Evolutionary conservation across 2,113 vertebrate species (phyloP), one percentile per base, ranked within the genome.

Genomic region (Shinisaurus crocodilurus): DNA sequence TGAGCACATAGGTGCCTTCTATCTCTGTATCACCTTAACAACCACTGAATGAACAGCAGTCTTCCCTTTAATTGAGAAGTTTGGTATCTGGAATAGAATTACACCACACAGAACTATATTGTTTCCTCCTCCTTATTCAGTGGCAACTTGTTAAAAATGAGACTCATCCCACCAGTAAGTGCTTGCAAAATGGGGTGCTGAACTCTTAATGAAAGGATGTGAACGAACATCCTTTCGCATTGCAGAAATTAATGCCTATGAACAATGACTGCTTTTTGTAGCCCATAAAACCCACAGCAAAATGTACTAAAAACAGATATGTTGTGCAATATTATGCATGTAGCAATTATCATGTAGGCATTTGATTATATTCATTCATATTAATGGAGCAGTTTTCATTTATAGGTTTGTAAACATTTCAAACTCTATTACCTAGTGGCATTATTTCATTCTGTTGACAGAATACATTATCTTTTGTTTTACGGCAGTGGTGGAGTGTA

Each of bases 351-450:
- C 93, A 94, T 90, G 88, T 91, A 93, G 25, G 57, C 63, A 95
- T 95, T 96, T 97, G 93, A 96, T 96, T 96, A 95, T 94, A 93
- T 95, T 94, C 88, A 93, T 96, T 96, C 92, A 94, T 96, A 96
- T 95, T 96, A 97, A 95, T 93, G 74, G 63, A 90, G 32, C 60
- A 87, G 50, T 94, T 96, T 97, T 97, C 94, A 96, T 93, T 97
- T 96, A 95, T 94, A 93, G 74, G 92, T 97, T 96, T 97, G 94
- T 97, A 97, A 97, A 97, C 96, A 96, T 95, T 96, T 97, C 94
- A 95, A 91, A 96, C 82, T 96, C 95, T 96, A 96, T 96, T 97
- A 95, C 90, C 93, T 95, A 88, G 57, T 74, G 93, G 88, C 65
- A 92, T 96, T 96, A 96, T 95, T 96, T 96, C 94, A 94, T 87